Evolutionary conservation across 2,888 invertebrate genomes (phyloP), one percentile per base, ranked within the genome.

Genomic region (Hemicrepidius hirtus): DNA sequence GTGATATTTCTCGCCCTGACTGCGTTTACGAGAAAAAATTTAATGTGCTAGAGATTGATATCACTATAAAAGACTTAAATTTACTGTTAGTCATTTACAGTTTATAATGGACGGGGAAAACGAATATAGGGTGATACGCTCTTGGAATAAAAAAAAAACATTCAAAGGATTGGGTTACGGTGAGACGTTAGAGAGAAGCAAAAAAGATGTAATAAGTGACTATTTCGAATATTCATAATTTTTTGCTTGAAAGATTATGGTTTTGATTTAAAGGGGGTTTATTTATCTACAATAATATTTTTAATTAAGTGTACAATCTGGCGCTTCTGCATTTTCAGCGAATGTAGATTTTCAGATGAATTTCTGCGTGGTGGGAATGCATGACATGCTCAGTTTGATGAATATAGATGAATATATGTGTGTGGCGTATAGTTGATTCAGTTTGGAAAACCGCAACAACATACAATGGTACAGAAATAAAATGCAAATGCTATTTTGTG

Each of bases 391-490:
- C 35, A 21, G 35, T 35, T n/a, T 66, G 71, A 71, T 71, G 71
- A 71, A 71, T 71, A 71, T 71, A 71, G 71, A 71, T 71, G 71
- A 66, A 70, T 46, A 65, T 46, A 21, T 46, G 41, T 24, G 32
- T 46, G 41, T 24, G 37, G 53, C n/a, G 49, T 35, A 40, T 13
- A 66, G 71, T 65, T 66, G 65, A 64, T 70, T 40, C 49, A 57
- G 46, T 70, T 70, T 46, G 21, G 20, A 66, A 71, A 71, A 71
- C 66, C 71, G 18, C 71, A 60, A n/a, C 71, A 60, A 65, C 49
- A 71, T 64, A 70, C 71, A 71, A 71, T 66, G 57, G 49, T 60
- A 60, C 50, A 55, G 16, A 35, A 65, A 69, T 55, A 12, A 46
- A 67, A 67, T 55, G 70, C 55, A 70, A 71, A 71, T 66, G 24